These are phyloP conservation scores for Cydia pomonella DNA, from an alignment of 1,140 invertebrate species.

Conservation along the genomic window DNA sequence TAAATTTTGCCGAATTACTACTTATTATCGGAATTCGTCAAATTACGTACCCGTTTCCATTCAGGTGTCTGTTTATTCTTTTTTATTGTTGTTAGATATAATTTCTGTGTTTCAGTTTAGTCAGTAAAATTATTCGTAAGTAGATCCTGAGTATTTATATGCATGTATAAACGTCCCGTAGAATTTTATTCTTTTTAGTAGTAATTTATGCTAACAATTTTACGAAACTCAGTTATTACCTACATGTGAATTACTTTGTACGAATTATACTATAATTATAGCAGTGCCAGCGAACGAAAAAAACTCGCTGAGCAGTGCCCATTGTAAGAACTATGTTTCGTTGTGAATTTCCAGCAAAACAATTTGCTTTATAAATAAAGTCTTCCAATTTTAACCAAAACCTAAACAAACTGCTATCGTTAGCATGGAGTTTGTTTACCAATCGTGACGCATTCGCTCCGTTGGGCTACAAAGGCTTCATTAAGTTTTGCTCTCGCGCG, in stretches of 20 bases:
- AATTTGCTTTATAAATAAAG: constrained; percentile 6
- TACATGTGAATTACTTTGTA: no score
- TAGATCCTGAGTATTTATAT: neutral
- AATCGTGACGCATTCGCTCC: neutral
- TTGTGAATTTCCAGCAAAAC: neutral
- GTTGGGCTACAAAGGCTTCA: neutral
- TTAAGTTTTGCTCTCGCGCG: neutral
- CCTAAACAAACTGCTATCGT: constrained; percentile 8
- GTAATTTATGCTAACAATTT: neutral
- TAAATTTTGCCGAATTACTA: constrained; percentile 19
- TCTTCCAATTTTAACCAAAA: constrained; percentile 10
- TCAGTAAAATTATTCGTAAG: neutral
- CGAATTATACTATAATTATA: no score
- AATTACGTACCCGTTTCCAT: neutral
- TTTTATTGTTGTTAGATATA: neutral
- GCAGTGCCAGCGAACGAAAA: no score
- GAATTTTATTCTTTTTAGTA: neutral
- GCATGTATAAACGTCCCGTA: no score
- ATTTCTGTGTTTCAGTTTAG: neutral
- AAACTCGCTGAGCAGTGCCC: no score
- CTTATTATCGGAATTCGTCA: constrained; percentile 12
- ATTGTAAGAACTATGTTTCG: neutral
- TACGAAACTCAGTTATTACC: neutral
- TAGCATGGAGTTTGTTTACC: constrained; percentile 9
- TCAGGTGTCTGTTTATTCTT: neutral